Evolutionary conservation across 2,888 invertebrate species (phyloP), one percentile per base, ranked within the genome.

Genomic region (Linnaemya tessellans): DNA sequence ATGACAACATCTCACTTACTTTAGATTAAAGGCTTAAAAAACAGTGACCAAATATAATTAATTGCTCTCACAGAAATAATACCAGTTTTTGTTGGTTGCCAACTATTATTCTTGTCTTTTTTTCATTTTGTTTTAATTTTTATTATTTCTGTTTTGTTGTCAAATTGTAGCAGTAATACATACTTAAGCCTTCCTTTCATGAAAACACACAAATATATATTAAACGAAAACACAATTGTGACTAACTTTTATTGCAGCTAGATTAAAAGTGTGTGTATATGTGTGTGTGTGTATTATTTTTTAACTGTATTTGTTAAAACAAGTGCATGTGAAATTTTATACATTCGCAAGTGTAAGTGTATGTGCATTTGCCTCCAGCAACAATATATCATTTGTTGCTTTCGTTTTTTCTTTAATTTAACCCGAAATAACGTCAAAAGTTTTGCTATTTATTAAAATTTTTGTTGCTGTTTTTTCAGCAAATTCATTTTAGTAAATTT

Each of bases 341-440:
- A 0, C 15, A 9, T 65, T 30, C 46, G 46, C 43, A n/a, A n/a
- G 64, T 35, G n/a, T 58, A 0, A 11, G 56, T 35, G 13, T 49
- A 15, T 35, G 43, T 60, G 30, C 7, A 49, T 62, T 68, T 74
- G 15, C 60, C 38, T 30, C 49, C 60, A 54, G 65, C 75, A 79
- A 71, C 81, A 85, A 81, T 85, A 79, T 84, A 78, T 85, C 78
- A 85, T 81, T 85, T 85, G 81, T 85, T 85, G 85, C 85, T 80
- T 75, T 41, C 10, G 11, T 9, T 41, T 41, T 41, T 41, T 38
- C 8, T 38, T 64, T 22, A 18, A 11, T 67, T 49, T 18, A 56
- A 46, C 30, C 64, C 18, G 46, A 71, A 71, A 60, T 67, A 73
- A 73, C 60, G 43, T 43, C 43, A 68, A 80, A 82, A 85, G 43